A percentile compares a stretch with the other conserved stretches of the same genome.
Conservation (phyloP, 2,113 vertebrate species). For the Mustela nigripes region DNA sequence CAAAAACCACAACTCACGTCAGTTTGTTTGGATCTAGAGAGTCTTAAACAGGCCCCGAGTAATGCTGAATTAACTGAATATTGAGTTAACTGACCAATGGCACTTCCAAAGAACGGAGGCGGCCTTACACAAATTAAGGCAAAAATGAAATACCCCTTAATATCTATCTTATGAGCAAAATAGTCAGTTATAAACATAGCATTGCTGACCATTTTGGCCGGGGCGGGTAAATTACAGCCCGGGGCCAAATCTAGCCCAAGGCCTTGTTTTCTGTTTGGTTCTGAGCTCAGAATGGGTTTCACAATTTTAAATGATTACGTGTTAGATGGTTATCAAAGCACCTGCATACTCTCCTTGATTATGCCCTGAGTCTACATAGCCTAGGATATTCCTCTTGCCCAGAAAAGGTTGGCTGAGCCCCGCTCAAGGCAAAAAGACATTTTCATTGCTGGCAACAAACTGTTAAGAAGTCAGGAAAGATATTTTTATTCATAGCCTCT, state of each 20-base stretch:
- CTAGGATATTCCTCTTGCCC: neutral
- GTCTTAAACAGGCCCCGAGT: neutral
- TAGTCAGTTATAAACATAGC: neutral
- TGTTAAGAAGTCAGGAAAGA: neutral
- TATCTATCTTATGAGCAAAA: slow-evolving; percentile 47
- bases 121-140: neutral
- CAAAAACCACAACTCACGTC: slow-evolving; percentile 9
- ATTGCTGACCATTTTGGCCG: neutral
- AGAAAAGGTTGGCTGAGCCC: neutral
- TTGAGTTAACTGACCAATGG: neutral
- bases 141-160: neutral
- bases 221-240: neutral
- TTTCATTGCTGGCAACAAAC: neutral
- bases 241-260: neutral
- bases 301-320: neutral
- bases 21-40: slow-evolving; percentile 25
- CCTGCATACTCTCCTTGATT: neutral
- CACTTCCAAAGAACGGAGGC: neutral
- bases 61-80: neutral
- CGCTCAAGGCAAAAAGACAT: neutral
- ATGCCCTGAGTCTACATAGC: neutral
- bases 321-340: neutral
- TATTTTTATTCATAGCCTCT: neutral
- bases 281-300: neutral
- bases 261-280: neutral